Conservation (phyloP, 2,888 invertebrate species). For the Chaetoderma sp. region DNA sequence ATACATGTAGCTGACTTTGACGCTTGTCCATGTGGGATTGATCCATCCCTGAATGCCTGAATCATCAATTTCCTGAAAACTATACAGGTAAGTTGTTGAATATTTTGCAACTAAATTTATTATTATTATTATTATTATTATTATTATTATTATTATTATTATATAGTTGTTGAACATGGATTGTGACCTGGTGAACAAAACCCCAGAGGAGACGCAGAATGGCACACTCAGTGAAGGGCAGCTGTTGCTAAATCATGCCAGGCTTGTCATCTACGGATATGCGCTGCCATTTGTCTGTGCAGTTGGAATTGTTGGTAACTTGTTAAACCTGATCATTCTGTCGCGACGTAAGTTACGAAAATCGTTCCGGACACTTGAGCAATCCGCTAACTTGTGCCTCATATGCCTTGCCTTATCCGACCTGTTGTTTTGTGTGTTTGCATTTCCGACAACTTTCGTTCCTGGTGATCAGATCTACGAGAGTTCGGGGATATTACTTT, state of each 20-base stretch:
- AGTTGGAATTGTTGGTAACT: slow-evolving; percentile 82
- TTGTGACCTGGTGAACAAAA: background rate
- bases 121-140: too few relatives aligned
- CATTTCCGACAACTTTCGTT: slow-evolving; percentile 73
- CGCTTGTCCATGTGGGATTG: too few relatives aligned
- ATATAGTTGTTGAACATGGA: too few relatives aligned
- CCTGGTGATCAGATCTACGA: slow-evolving; percentile 73
- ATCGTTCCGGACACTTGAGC: slow-evolving; percentile 78
- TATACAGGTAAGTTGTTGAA: too few relatives aligned
- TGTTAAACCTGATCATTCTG: slow-evolving; percentile 82
- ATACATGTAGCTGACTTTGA: too few relatives aligned
- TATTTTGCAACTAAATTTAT: too few relatives aligned
- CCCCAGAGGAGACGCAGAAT: slow-evolving; percentile 11
- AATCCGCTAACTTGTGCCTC: slow-evolving; percentile 82
- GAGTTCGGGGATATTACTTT: slow-evolving; percentile 66
- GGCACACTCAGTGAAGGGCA: slow-evolving; percentile 16
- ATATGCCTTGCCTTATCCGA: slow-evolving; percentile 84
- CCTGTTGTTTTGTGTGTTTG: slow-evolving; percentile 72
- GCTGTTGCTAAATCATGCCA: slow-evolving; percentile 39
- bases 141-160: too few relatives aligned
- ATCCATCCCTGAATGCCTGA: too few relatives aligned
- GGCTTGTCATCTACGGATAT: slow-evolving; percentile 49
- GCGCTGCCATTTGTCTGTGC: slow-evolving; percentile 79
- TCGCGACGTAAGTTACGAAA: slow-evolving; percentile 72
- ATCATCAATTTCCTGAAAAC: too few relatives aligned